Conservation (phyloP, 2,888 invertebrate genomes). For the Synergus gifuensis region DNA sequence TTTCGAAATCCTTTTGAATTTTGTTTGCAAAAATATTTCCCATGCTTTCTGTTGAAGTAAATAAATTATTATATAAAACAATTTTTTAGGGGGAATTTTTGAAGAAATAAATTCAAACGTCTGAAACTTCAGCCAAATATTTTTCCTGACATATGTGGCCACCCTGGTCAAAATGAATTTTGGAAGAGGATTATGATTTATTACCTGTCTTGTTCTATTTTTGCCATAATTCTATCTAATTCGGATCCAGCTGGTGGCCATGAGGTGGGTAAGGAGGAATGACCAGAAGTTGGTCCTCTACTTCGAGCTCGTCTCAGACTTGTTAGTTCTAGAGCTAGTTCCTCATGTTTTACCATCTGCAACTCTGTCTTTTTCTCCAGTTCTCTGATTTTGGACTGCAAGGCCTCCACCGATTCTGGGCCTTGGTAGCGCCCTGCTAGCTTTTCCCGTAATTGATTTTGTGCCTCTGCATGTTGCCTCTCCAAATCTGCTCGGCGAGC, state of each 20-base stretch:
- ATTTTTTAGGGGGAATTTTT: too few relatives aligned
- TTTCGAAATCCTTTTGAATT: too few relatives aligned
- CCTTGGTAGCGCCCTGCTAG: constrained; percentile 80
- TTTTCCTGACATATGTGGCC: too few relatives aligned
- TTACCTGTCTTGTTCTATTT: constrained; percentile 88
- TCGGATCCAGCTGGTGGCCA: constrained; percentile 83
- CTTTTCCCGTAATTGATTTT: constrained; percentile 83
- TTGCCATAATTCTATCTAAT: constrained; percentile 96
- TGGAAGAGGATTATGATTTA: not conserved
- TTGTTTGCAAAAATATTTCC: too few relatives aligned
- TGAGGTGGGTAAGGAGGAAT: constrained; percentile 77
- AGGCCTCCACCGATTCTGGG: constrained; percentile 84
- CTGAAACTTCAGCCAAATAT: too few relatives aligned
- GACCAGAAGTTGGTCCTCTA: constrained; percentile 74
- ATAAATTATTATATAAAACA: too few relatives aligned
- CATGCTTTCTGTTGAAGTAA: too few relatives aligned
- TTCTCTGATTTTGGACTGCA: constrained; percentile 91
- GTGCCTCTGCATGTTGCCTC: constrained; percentile 87
- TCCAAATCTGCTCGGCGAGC: constrained; percentile 87
- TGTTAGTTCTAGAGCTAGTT: constrained; percentile 92
- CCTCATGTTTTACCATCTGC: constrained; percentile 87
- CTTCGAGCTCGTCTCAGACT: constrained; percentile 82
- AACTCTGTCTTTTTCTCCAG: constrained; percentile 92
- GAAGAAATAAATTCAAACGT: too few relatives aligned
- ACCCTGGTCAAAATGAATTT: not conserved